phyloP scores from a whole-genome alignment of 2,797 vertebrate genomes.

The Pangasius mekongensis region DNA sequence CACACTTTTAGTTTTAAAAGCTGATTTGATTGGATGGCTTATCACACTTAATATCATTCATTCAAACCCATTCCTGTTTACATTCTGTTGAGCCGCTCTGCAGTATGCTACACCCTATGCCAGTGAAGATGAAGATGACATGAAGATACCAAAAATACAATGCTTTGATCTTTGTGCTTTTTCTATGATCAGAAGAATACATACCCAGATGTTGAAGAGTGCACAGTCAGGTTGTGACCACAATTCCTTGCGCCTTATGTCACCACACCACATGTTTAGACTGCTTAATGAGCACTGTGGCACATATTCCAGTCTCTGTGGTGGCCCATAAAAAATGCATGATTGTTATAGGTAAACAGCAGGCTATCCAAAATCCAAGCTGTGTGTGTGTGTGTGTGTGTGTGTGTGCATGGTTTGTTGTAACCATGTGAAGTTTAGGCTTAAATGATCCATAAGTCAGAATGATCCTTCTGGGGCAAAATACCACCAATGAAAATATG shows the following conservation, averaged over 20 bases:
- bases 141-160: neutral
- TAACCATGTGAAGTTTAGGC: neutral
- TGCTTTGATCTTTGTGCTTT: neutral
- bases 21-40: neutral
- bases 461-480: neutral
- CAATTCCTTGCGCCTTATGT: conserved; percentile 23
- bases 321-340: conserved; percentile 70
- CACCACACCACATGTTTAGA: conserved; percentile 45
- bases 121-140: neutral
- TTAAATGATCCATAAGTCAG: conserved; percentile 9
- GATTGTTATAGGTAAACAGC: conserved; percentile 64
- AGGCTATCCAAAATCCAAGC: conserved; percentile 53
- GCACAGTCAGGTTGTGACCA: conserved; percentile 17
- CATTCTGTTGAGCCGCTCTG: neutral
- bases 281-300: conserved; percentile 56
- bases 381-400: neutral
- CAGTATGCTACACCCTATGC: neutral
- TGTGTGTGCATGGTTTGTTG: neutral
- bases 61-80: neutral
- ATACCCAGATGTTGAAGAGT: neutral
- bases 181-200: neutral
- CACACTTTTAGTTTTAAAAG: neutral
- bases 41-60: neutral
- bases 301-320: conserved; percentile 39
- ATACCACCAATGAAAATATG: neutral